Evolutionary conservation across 2,888 invertebrate genomes (phyloP), one percentile per base, ranked within the genome.

Genomic region (Drosophila crucigera): DNA sequence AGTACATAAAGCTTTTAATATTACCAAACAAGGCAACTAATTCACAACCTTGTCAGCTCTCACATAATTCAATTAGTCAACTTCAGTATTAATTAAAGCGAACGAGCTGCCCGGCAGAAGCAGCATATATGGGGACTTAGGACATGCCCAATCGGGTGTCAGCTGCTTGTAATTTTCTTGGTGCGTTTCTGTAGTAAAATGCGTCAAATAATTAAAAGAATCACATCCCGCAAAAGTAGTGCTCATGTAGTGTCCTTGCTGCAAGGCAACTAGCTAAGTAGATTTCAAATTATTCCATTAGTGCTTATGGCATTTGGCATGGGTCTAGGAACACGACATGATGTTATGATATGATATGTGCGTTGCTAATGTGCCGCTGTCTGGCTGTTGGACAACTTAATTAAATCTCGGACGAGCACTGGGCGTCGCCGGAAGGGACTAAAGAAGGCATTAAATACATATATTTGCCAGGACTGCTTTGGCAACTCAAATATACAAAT

Each of bases 201-300:
- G 79, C 76, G 82, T 80, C 73, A 90, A 90, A 90, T 87, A 90
- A 89, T 90, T 87, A 90, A 89, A 86, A 90, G 82, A 89, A 90
- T 79, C 78, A 84, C 81, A 82, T 79, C 75, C 50, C 22, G 22
- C 55, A 19, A 28, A 49, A 59, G 60, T 43, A 53, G 49, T 60
- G 67, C 59, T 55, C 65, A 28, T 47, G 47, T 54, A 60, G 68
- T 76, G 71, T 70, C 83, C 80, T 69, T 69, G 37, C 19, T 37
- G 37, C 37, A 37, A 37, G 58, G 62, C 72, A 47, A 16, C 59
- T 28, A 68, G 67, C 89, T 90, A 90, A 87, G 90, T 87, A 87
- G 89, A 89, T 90, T 90, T 85, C 73, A 87, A 87, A 90, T 89
- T 89, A 87, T 90, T 90, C 89, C 90, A 87, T 87, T 87, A 90